These are phyloP conservation scores for Laterallus jamaicensis DNA, from an alignment of 2,113 vertebrate species.

Conservation along the genomic window DNA sequence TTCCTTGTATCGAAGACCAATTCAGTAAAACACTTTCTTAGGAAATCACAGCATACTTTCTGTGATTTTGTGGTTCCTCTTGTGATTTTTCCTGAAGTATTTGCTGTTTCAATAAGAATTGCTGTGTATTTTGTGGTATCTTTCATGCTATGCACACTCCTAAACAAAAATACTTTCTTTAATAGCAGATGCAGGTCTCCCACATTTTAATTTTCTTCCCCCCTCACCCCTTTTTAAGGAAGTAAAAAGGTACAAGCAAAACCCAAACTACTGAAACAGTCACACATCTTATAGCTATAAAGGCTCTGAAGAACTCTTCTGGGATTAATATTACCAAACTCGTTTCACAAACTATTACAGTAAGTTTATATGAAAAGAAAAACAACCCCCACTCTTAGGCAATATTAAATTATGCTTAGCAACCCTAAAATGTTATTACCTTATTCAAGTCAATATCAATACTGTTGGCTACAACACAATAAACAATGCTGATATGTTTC, in stretches of 20 bases:
- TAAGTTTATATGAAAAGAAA: constrained; percentile 5
- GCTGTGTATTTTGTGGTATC: not conserved
- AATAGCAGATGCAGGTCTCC: not conserved
- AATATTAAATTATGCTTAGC: not conserved
- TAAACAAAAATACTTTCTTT: not conserved
- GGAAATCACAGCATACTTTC: not conserved
- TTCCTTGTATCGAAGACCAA: constrained; percentile 6
- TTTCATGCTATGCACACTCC: not conserved
- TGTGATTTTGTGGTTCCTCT: not conserved
- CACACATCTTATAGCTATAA: not conserved
- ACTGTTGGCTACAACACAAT: not conserved
- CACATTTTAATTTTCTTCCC: not conserved
- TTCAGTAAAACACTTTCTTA: constrained; percentile 40
- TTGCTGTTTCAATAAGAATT: not conserved
- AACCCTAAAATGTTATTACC: not conserved
- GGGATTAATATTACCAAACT: not conserved
- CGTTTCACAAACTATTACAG: not conserved
- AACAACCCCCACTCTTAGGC: not conserved
- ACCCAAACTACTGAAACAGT: not conserved
- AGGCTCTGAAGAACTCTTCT: not conserved
- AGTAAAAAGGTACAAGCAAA: not conserved
- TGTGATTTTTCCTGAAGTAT: not conserved
- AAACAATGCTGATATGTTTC: not conserved
- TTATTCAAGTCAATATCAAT: not conserved
- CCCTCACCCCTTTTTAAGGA: not conserved